Evolutionary conservation across 2,113 vertebrate species (phyloP).

Genomic region (Nerophis lumbriciformis): DNA sequence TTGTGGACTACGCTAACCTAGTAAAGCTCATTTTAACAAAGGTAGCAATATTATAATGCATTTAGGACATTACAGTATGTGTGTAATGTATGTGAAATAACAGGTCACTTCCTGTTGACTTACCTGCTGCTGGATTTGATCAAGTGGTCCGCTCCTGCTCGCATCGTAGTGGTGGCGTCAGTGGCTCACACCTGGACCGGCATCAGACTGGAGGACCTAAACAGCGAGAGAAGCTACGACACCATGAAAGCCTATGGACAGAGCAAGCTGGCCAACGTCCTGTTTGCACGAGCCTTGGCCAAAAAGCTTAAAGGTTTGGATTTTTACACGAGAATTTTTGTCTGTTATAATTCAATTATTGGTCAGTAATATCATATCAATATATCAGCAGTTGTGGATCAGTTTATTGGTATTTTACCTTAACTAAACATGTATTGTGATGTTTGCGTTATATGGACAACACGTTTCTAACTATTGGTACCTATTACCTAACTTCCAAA

Average conservation of each 20-base stretch:
- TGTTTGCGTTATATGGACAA: too few relatives aligned
- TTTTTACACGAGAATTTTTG: neutral
- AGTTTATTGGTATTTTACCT: too few relatives aligned
- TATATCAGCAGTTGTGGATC: too few relatives aligned
- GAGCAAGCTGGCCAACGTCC: slow-evolving; percentile 77
- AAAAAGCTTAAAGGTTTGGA: slow-evolving; percentile 56
- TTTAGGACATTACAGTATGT: too few relatives aligned
- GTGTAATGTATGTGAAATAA: neutral
- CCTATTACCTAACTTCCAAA: too few relatives aligned
- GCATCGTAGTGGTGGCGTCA: slow-evolving; percentile 70
- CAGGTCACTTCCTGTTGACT: slow-evolving; percentile 75
- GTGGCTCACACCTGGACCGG: slow-evolving; percentile 72
- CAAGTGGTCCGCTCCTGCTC: slow-evolving; percentile 65
- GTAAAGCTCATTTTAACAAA: too few relatives aligned
- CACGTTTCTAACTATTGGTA: too few relatives aligned
- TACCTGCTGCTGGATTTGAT: slow-evolving; percentile 72
- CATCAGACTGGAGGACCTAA: slow-evolving; percentile 72
- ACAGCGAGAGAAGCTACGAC: slow-evolving; percentile 72
- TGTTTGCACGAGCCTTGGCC: slow-evolving; percentile 65
- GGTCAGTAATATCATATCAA: too few relatives aligned
- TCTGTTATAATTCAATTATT: too few relatives aligned
- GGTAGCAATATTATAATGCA: too few relatives aligned
- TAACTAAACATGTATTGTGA: too few relatives aligned
- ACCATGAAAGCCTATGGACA: slow-evolving; percentile 72
- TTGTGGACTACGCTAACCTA: too few relatives aligned